Base-by-base conservation (phyloP, 2,113 vertebrate genomes). In the Salminus brasiliensis region DNA sequence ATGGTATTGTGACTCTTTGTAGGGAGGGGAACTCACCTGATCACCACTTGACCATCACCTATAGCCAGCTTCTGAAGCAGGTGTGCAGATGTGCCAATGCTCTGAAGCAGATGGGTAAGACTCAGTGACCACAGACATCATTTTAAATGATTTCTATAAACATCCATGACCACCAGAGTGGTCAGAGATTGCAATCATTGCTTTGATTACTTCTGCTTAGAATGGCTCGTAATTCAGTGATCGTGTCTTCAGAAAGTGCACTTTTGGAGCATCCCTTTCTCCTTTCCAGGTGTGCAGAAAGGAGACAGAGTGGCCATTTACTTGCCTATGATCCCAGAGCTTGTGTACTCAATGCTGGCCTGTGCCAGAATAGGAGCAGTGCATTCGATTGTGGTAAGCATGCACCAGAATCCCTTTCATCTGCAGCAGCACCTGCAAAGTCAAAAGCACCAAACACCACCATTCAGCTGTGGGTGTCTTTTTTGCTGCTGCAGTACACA, bases 271-370 rank as follows among this genome's bases (percentile, higher is more conserved):
- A n/a, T n/a, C n/a, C n/a, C n/a, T n/a, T n/a, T 4, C 25, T 81
- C 41, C 88, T 5, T 75, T 13, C 62, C 76, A 95, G 94, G 94
- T 75, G 92, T 95, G 32, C 90, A 90, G 74, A 94, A 93, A 84
- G 94, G 94, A 67, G 93, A 95, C 83, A 82, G 89, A 34, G 94
- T 95, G 69, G 93, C 94, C 5, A 92, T 95, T 78, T 95, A 95
- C 86, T 88, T 95, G 30, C 94, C 94, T 67, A 95, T 95, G 94
- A 93, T 95, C 75, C 93, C 94, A 34, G 94, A 95, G 87, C 87
- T 95, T 41, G 91, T 95, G 63, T 93, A 89, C 88, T 77, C 88
- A 1, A 94, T 95, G 94, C 80, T 95, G 88, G 94, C 94, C 69
- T 95, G 94, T 84, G 92, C 93, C 27, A 84, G 94, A 76, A 93